Percentiles rank a stretch among this genome's conserved stretches.
These are phyloP conservation scores for Enteromius radiatus DNA, from an alignment of 2,797 vertebrate genomes.

Conservation along the genomic window DNA sequence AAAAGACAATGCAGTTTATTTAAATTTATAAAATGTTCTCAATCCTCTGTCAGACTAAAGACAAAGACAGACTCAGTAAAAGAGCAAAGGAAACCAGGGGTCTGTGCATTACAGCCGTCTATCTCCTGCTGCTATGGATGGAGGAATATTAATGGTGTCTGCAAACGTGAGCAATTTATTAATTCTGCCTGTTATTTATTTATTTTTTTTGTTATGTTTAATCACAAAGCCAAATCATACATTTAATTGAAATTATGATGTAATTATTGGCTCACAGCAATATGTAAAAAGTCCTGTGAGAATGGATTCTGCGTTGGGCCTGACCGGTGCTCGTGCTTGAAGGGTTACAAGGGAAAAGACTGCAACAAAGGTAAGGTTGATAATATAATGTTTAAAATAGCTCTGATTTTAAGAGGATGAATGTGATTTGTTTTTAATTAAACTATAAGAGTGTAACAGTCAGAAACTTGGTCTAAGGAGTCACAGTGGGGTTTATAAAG, in stretches of 20 bases:
- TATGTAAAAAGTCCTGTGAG: slow-evolving; percentile 69
- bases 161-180: slow-evolving; percentile 70
- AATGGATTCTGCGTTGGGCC: slow-evolving; percentile 71
- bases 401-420: neutral
- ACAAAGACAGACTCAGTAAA: slow-evolving; percentile 49
- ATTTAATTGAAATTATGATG: neutral
- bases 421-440: too few relatives aligned
- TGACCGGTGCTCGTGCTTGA: slow-evolving; percentile 72
- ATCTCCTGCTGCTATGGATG: slow-evolving; percentile 73
- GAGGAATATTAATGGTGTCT: slow-evolving; percentile 70
- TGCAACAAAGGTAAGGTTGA: slow-evolving; percentile 73
- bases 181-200: neutral
- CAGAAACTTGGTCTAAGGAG: neutral
- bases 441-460: neutral
- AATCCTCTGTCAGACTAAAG: slow-evolving; percentile 53
- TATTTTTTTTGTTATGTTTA: too few relatives aligned
- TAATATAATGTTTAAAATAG: neutral
- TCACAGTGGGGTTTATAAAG: neutral
- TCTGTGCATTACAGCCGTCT: slow-evolving; percentile 65
- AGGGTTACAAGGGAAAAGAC: slow-evolving; percentile 67
- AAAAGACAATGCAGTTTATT: neutral
- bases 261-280: slow-evolving; percentile 57
- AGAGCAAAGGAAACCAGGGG: slow-evolving; percentile 47
- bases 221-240: neutral
- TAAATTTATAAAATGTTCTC: neutral